Conservation (phyloP, 2,888 invertebrate species). For the Trisateles emortualis region DNA sequence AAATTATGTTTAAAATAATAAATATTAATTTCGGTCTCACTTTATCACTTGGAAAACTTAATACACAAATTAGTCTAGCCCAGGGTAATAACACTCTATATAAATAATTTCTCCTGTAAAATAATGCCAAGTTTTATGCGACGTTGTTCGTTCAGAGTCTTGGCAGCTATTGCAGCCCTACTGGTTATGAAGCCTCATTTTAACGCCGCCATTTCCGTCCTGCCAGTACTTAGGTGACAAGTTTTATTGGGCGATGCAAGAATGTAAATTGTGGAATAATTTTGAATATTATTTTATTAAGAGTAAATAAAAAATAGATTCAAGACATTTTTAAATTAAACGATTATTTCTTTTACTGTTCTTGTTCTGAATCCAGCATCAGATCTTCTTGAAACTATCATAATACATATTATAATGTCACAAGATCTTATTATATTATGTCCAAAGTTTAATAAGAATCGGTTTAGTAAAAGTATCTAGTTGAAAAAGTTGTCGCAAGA, state of each 20-base stretch:
- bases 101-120: constrained; percentile 20
- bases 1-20: background rate
- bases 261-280: background rate
- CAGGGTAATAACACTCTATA: constrained; percentile 22
- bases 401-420: no score
- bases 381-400: no score
- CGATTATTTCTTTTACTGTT: no score
- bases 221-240: constrained; percentile 8
- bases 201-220: constrained; percentile 43
- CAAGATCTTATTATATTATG: no score
- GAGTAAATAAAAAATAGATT: no score
- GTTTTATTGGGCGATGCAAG: constrained; percentile 34
- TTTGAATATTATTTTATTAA: background rate
- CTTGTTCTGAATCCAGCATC: no score
- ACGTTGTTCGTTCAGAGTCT: constrained; percentile 31
- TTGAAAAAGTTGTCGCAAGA: no score
- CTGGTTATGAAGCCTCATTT: constrained; percentile 66
- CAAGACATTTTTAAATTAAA: no score
- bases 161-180: constrained; percentile 44
- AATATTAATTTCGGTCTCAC: background rate
- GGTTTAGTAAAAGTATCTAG: no score
- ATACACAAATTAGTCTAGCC: constrained; percentile 11
- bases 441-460: no score
- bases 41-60: constrained; percentile 1
- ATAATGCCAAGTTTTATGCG: constrained; percentile 45